Percentiles rank a stretch among this genome's conserved stretches.
These are phyloP conservation scores for Trissoscelio sp. DNA, from an alignment of 2,888 invertebrate genomes.

Conservation along the genomic window DNA sequence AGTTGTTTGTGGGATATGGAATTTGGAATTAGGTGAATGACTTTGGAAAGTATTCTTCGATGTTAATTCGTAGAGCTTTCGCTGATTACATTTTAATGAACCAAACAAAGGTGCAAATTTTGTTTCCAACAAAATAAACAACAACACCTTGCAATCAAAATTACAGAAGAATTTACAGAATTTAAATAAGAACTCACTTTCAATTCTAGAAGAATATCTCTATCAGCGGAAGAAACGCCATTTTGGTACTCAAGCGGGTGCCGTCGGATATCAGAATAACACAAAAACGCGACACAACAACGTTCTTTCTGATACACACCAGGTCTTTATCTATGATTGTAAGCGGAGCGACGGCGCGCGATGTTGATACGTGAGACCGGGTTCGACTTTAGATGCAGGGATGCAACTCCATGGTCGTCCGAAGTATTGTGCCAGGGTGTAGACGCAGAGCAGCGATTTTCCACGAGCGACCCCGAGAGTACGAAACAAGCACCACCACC, in stretches of 20 bases:
- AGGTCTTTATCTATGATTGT: too few species aligned
- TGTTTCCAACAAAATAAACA: too few species aligned
- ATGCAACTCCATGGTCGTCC: slow-evolving; percentile 74
- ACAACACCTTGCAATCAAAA: too few species aligned
- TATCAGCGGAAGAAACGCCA: too few species aligned
- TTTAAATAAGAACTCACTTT: too few species aligned
- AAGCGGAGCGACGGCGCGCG: slow-evolving; percentile 1
- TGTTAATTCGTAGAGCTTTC: not conserved
- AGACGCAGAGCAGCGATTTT: slow-evolving; percentile 78
- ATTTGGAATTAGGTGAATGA: slow-evolving; percentile 32
- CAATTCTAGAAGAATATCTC: too few species aligned
- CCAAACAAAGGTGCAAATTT: too few species aligned
- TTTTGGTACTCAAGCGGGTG: slow-evolving; percentile 30
- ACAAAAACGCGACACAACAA: slow-evolving; percentile 9
- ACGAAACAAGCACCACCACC: slow-evolving; percentile 75
- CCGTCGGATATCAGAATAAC: not conserved
- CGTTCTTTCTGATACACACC: not conserved
- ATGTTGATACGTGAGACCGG: slow-evolving; percentile 50
- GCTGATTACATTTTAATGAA: too few species aligned
- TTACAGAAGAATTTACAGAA: too few species aligned
- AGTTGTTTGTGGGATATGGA: too few species aligned
- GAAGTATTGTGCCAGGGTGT: slow-evolving; percentile 75
- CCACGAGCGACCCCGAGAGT: slow-evolving; percentile 79
- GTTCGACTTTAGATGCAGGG: slow-evolving; percentile 62
- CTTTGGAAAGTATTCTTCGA: slow-evolving; percentile 32